Base-by-base conservation (phyloP, 2,797 vertebrate genomes). In the Spheniscus humboldti region DNA sequence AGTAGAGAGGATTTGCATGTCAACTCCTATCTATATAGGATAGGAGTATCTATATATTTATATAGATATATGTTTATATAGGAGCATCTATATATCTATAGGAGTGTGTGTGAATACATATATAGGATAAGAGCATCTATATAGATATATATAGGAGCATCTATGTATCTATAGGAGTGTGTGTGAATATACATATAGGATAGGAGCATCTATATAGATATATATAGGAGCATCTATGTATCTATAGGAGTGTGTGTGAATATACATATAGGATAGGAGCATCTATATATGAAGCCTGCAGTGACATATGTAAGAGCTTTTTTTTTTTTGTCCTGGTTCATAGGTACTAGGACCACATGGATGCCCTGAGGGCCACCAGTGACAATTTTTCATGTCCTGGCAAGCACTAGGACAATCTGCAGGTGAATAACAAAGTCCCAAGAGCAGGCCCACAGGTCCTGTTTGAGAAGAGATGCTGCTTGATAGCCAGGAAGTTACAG, bases 281-380 rank as follows among this genome's bases (percentile, higher is more conserved):
- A 37, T 37, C 35, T 37, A 37, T 37, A 37, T 37, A 37, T 37
- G 35, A 37, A 37, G 35, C 35, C 35, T 37, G 35, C 35, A 3
- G 20, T 45, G 30, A 82, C 18, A 62, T 9, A 50, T 7, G 6
- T 47, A 53, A 48, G 11, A 81, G 17, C 6, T 9, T 4, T 52
- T 24, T 15, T 35, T 37, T 17, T 27, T 75, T 66, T 45, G 0
- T 14, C 53, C 45, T 80, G 30, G 20, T 76, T 89, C 59, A 41
- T 0, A 0, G 27, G 28, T 23, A 90, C 13, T 11, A 45, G 28
- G n/a, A 53, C 37, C 12, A 33, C 19, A 30, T 2, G n/a, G 37
- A 52, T 18, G 18, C 56, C 8, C 50, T 48, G 18, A 52, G 8
- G 18, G 59, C 28, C 24, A 68, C 12, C 53, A 73, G 8, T n/a